phyloP scores from a whole-genome alignment of 2,888 invertebrate genomes.

The Adelognathus sp. region DNA sequence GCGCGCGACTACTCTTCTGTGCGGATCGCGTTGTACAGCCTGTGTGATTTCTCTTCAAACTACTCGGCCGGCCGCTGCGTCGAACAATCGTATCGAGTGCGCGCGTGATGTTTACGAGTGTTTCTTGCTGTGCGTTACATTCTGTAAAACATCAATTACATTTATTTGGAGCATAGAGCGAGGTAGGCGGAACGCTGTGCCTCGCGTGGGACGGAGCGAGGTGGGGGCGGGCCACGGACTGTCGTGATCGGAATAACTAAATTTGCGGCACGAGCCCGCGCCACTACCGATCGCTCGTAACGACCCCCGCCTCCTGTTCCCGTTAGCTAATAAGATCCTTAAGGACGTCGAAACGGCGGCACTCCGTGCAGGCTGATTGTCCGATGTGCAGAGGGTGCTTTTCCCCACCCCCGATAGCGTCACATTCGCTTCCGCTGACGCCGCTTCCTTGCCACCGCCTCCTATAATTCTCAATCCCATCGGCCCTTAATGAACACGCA shows the following conservation, averaged over 20 bases:
- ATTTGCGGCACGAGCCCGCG: constrained; percentile 11
- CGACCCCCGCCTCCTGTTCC: not conserved
- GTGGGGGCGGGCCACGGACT: not conserved
- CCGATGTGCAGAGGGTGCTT: not conserved
- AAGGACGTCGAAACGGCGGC: constrained; percentile 27
- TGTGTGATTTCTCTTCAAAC: no score
- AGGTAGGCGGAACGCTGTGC: not conserved
- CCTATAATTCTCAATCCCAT: constrained; percentile 34
- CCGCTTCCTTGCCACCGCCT: not conserved
- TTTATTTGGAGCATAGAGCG: not conserved
- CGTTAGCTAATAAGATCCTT: constrained; percentile 66
- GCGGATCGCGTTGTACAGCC: no score
- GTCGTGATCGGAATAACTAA: constrained; percentile 43
- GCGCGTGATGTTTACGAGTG: not conserved
- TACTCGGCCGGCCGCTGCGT: no score
- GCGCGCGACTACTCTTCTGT: no score
- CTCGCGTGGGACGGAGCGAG: not conserved
- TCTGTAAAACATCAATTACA: constrained; percentile 10
- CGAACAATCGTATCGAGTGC: not conserved
- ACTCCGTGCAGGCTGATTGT: not conserved
- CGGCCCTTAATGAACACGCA: constrained; percentile 40
- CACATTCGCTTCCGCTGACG: no score
- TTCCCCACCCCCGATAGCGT: no score
- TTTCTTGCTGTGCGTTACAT: not conserved
- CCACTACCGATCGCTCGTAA: not conserved